phyloP scores from a whole-genome alignment of 2,113 vertebrate genomes.

The Anser cygnoides region DNA sequence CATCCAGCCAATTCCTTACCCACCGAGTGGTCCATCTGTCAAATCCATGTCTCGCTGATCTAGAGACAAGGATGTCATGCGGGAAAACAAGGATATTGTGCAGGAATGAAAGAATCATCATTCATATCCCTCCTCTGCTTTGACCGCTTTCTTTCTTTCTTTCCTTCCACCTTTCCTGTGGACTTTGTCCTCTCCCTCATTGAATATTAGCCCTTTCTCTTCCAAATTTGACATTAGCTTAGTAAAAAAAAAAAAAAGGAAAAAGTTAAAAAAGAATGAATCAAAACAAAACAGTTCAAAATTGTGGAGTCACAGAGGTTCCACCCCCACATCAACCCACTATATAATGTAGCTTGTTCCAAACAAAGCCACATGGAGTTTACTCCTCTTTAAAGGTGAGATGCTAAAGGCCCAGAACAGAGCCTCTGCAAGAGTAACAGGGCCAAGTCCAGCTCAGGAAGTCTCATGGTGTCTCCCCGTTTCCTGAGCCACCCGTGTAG shows the following conservation, averaged over 20 bases:
- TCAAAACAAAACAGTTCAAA: not conserved
- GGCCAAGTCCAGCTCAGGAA: not conserved
- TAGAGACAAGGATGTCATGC: too few species aligned
- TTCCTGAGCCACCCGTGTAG: not conserved
- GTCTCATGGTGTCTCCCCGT: not conserved
- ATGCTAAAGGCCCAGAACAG: not conserved
- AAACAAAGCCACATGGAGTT: not conserved
- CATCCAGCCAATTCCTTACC: too few species aligned
- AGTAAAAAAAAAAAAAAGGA: not conserved
- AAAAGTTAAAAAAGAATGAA: not conserved
- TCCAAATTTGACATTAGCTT: not conserved
- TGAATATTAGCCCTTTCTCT: not conserved
- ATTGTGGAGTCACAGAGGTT: not conserved
- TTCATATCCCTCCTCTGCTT: conserved; percentile 3
- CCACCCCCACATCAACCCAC: not conserved
- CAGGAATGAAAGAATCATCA: not conserved
- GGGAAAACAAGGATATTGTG: too few species aligned
- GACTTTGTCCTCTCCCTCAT: not conserved
- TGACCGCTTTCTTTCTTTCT: not conserved
- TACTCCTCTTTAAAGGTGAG: not conserved
- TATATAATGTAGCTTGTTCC: not conserved
- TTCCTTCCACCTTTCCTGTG: not conserved
- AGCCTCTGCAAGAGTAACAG: not conserved
- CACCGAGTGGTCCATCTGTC: too few species aligned
- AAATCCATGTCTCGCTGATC: too few species aligned